phyloP scores from a whole-genome alignment of 2,888 invertebrate genomes.

The Dorcus hopei region DNA sequence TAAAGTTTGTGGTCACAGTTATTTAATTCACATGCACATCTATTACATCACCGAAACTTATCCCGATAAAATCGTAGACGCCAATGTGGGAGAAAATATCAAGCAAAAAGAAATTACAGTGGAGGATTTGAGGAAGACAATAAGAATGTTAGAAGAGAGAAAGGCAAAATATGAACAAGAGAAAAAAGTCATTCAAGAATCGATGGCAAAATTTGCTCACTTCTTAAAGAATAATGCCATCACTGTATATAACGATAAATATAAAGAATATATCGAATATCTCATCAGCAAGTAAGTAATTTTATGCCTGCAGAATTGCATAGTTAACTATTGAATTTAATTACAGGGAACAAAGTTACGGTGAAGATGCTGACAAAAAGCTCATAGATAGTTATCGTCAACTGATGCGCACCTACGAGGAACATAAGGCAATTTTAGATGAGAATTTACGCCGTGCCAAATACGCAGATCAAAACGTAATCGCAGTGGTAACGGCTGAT shows the following conservation, averaged over 20 bases:
- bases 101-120: not conserved
- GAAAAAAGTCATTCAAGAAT: conserved; percentile 30
- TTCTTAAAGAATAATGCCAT: conserved; percentile 41
- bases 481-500: conserved; percentile 23
- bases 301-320: too few species aligned
- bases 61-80: conserved; percentile 31
- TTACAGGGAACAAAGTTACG: conserved; percentile 33
- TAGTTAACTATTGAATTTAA: not conserved
- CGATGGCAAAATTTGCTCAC: conserved; percentile 40
- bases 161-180: conserved; percentile 29
- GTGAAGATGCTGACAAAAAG: conserved; percentile 23
- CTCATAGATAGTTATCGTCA: conserved; percentile 27
- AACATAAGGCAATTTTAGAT: conserved; percentile 31
- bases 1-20: conserved; percentile 33
- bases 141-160: not conserved
- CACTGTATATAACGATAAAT: conserved; percentile 39
- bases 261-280: conserved; percentile 38
- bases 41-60: conserved; percentile 40
- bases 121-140: not conserved
- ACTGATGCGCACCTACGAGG: conserved; percentile 32
- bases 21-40: conserved; percentile 41
- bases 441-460: conserved; percentile 18
- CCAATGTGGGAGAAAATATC: conserved; percentile 8
- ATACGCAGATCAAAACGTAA: not conserved
- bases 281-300: conserved; percentile 34